phyloP scores from a whole-genome alignment of 2,797 vertebrate species.

The Natrix natrix region DNA sequence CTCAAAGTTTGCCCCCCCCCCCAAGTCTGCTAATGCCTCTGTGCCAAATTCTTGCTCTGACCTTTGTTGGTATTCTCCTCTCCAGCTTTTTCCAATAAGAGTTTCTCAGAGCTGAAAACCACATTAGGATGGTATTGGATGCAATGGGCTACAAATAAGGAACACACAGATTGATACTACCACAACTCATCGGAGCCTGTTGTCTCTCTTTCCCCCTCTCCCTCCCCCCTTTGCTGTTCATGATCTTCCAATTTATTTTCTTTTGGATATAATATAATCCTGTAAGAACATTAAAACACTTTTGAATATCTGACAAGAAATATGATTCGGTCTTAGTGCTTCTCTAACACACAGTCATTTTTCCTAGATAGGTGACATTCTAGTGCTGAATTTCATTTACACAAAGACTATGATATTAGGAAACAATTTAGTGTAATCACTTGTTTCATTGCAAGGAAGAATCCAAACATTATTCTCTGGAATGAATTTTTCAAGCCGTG shows the following conservation, averaged over 20 bases:
- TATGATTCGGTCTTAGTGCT: constrained; percentile 60
- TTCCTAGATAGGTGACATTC: constrained; percentile 61
- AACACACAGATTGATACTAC: not conserved
- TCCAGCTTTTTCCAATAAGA: not conserved
- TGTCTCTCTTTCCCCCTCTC: no score
- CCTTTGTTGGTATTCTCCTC: not conserved
- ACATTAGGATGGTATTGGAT: not conserved
- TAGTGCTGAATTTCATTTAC: constrained; percentile 54
- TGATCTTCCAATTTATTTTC: constrained; percentile 56
- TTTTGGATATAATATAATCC: constrained; percentile 55
- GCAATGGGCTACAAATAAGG: not conserved
- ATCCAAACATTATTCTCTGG: constrained; percentile 62
- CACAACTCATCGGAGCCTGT: not conserved
- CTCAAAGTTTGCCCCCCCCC: not conserved
- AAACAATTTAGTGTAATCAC: constrained; percentile 53
- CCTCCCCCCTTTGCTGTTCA: not conserved
- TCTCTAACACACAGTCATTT: constrained; percentile 53
- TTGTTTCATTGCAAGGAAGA: constrained; percentile 58
- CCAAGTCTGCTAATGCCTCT: not conserved
- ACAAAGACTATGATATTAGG: constrained; percentile 57
- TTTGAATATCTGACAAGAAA: constrained; percentile 65
- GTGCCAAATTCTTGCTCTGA: not conserved
- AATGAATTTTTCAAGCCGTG: constrained; percentile 50
- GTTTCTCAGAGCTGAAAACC: not conserved
- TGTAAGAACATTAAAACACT: constrained; percentile 47